Percentiles rank a stretch among this genome's conserved stretches.
Evolutionary conservation across 2,888 invertebrate species (phyloP).

Genomic region (Rhimphoctona megacephalus): DNA sequence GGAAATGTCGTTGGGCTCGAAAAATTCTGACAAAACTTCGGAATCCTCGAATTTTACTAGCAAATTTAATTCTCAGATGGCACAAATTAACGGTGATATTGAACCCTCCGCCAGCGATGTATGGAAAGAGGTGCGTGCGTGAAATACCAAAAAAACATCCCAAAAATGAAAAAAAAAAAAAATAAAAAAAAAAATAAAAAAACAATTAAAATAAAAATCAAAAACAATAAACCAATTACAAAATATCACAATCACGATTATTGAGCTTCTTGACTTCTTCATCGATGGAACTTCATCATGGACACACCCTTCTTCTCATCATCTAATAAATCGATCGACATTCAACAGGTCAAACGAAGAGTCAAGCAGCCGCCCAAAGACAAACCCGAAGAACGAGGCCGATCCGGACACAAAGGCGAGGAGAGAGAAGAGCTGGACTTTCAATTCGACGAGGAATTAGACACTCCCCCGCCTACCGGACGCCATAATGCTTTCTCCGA

Average conservation of each 20-base stretch:
- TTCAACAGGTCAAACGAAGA: constrained; percentile 84
- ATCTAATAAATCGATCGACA: constrained; percentile 57
- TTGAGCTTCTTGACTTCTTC: constrained; percentile 31
- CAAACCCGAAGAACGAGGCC: constrained; percentile 77
- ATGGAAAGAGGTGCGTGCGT: constrained; percentile 87
- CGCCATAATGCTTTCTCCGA: constrained; percentile 93
- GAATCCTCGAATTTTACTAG: constrained; percentile 11
- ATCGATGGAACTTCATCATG: constrained; percentile 47
- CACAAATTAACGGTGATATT: constrained; percentile 75
- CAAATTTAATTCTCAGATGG: constrained; percentile 46
- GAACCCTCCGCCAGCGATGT: constrained; percentile 83
- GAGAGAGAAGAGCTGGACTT: constrained; percentile 96
- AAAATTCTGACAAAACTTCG: constrained; percentile 36
- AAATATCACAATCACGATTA: constrained; percentile 27
- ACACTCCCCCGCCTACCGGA: constrained; percentile 90
- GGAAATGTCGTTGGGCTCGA: constrained; percentile 10
- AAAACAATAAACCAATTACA: constrained; percentile 19
- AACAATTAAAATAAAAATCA: neutral
- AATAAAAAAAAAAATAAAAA: constrained; percentile 6
- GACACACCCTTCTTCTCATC: constrained; percentile 24
- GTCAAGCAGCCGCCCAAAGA: constrained; percentile 82
- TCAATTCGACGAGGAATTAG: constrained; percentile 98
- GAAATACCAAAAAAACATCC: constrained; percentile 18
- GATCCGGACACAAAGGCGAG: constrained; percentile 76
- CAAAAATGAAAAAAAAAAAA: neutral